These are phyloP conservation scores for Leucosticte australis DNA, from an alignment of 2,113 vertebrate species.

Conservation along the genomic window DNA sequence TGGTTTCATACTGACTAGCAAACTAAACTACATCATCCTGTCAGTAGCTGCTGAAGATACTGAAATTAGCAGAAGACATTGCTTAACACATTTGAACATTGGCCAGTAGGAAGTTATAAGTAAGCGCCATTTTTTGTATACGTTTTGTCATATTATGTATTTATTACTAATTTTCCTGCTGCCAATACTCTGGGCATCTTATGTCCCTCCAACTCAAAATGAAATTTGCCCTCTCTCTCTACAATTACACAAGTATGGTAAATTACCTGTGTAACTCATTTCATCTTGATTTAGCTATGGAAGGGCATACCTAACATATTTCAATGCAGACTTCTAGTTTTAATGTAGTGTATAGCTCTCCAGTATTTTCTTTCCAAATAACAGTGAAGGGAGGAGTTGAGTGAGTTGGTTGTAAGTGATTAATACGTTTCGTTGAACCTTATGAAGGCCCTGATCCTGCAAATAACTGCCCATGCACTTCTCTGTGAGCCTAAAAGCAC, in stretches of 20 bases:
- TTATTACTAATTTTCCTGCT: background rate
- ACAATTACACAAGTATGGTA: background rate
- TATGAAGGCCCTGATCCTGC: background rate
- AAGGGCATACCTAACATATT: conserved; percentile 27
- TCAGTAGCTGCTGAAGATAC: background rate
- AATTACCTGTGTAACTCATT: background rate
- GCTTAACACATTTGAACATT: background rate
- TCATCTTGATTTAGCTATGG: background rate
- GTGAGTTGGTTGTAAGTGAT: conserved; percentile 42
- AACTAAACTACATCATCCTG: background rate
- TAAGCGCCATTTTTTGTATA: background rate
- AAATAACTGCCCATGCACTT: background rate
- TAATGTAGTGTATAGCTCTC: background rate
- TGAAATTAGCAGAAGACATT: background rate
- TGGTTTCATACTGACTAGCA: background rate
- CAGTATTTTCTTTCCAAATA: conserved; percentile 58
- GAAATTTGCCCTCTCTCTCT: background rate
- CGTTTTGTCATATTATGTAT: background rate
- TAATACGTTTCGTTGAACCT: conserved; percentile 39
- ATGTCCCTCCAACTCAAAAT: background rate
- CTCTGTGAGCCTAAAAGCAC: background rate
- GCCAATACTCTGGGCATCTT: background rate
- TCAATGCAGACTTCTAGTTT: background rate
- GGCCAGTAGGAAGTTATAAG: background rate
- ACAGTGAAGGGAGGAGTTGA: background rate